A percentile compares a stretch with the other conserved stretches of the same genome.
Evolutionary conservation across 2,113 vertebrate species (phyloP).

Genomic region (Uropsilus gracilis): DNA sequence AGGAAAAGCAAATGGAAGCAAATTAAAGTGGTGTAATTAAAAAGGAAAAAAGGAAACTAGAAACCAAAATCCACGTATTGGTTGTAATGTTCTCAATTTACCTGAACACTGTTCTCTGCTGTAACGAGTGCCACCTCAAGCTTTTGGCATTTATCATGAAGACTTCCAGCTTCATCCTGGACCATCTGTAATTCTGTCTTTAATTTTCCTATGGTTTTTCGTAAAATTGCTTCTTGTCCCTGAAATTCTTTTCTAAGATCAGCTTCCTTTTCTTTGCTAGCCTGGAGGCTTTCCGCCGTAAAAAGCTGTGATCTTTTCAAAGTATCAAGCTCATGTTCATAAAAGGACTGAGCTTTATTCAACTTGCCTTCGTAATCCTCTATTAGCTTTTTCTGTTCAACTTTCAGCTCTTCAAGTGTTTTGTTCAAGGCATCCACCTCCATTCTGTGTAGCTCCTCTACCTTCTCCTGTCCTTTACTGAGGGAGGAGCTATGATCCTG

Average conservation of each 20-base stretch:
- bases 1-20: background rate
- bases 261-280: conserved; percentile 96
- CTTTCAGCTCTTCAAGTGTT: conserved; percentile 93
- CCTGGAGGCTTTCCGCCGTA: conserved; percentile 95
- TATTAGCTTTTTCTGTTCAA: conserved; percentile 94
- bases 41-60: background rate
- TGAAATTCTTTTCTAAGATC: conserved; percentile 97
- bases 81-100: conserved; percentile 69
- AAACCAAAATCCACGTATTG: too few relatives aligned
- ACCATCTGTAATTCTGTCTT: conserved; percentile 92
- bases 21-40: background rate
- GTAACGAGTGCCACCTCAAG: conserved; percentile 91
- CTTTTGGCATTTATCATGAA: conserved; percentile 94
- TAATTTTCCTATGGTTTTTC: conserved; percentile 92
- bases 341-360: conserved; percentile 96
- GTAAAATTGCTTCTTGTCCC: conserved; percentile 93
- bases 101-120: conserved; percentile 93
- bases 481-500: conserved; percentile 93
- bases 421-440: conserved; percentile 93
- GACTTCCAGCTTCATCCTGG: conserved; percentile 94
- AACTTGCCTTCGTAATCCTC: conserved; percentile 98
- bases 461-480: conserved; percentile 94
- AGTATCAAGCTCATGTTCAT: conserved; percentile 96
- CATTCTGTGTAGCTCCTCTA: conserved; percentile 91
- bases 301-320: conserved; percentile 98